phyloP scores from a whole-genome alignment of 37 sponge, comb jelly and placozoan genomes.

The Diacarnus erythraeanus region DNA sequence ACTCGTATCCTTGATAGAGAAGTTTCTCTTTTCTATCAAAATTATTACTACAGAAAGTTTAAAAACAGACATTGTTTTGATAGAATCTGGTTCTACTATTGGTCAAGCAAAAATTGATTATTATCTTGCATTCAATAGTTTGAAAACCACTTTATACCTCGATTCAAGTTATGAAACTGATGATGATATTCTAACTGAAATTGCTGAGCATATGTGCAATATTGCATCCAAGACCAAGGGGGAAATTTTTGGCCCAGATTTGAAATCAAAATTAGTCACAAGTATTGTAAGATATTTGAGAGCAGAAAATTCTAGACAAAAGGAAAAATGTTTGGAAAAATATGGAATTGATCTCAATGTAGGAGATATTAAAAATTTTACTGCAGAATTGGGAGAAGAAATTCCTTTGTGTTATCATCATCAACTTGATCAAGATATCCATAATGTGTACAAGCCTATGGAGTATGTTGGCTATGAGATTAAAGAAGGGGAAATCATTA shows the following conservation, averaged over 20 bases:
- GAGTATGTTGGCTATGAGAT: slow-evolving; percentile 71
- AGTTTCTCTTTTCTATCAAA: not conserved
- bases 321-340: not conserved
- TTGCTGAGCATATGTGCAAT: not conserved
- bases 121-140: not conserved
- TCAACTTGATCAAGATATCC: slow-evolving; percentile 33
- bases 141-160: not conserved
- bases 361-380: not conserved
- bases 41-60: not conserved
- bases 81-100: not conserved
- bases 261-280: not conserved
- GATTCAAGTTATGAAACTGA: not conserved
- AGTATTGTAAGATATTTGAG: not conserved
- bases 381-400: slow-evolving; percentile 15
- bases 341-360: not conserved
- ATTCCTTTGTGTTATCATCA: slow-evolving; percentile 33
- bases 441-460: slow-evolving; percentile 40
- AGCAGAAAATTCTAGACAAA: not conserved
- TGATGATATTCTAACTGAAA: not conserved
- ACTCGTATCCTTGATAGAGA: not conserved
- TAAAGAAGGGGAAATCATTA: slow-evolving; percentile 18
- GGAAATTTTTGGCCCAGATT: not conserved
- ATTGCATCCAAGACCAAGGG: not conserved
- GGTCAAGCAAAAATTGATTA: not conserved
- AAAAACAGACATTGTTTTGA: slow-evolving; percentile 4